phyloP scores from a whole-genome alignment of 2,888 invertebrate species.

The Pseudococcus viburni region DNA sequence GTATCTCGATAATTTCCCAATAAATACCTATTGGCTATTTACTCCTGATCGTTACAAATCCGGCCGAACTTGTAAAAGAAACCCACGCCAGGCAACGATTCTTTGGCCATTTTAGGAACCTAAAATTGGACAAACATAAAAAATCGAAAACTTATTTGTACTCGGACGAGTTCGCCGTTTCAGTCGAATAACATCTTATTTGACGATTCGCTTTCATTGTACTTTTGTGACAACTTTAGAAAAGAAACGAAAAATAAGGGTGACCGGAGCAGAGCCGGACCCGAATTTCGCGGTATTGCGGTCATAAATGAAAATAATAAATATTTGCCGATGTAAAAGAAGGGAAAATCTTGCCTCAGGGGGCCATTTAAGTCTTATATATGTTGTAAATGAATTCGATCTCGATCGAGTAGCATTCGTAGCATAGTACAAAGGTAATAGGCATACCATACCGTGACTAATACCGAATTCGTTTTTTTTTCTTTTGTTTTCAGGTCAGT shows the following conservation, averaged over 20 bases:
- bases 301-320: slow-evolving; percentile 46
- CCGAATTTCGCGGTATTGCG: slow-evolving; percentile 24
- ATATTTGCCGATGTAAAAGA: background rate
- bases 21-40: too few species aligned
- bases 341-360: background rate
- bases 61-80: too few species aligned
- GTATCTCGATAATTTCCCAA: background rate
- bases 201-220: slow-evolving; percentile 20
- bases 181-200: slow-evolving; percentile 9
- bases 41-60: too few species aligned
- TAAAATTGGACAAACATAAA: slow-evolving; percentile 16
- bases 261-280: too few species aligned
- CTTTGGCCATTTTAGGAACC: background rate
- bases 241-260: background rate
- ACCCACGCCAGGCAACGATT: background rate
- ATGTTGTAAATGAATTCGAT: slow-evolving; percentile 29
- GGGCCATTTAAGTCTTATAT: background rate
- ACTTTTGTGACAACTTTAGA: background rate
- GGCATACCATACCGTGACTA: background rate
- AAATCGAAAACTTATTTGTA: background rate
- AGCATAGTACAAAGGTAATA: too few species aligned
- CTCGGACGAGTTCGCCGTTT: background rate
- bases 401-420: background rate
- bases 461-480: slow-evolving; percentile 1
- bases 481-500: slow-evolving; percentile 1